Evolutionary conservation across 1,140 invertebrate species (phyloP).

Genomic region (Calephelis nemesis): DNA sequence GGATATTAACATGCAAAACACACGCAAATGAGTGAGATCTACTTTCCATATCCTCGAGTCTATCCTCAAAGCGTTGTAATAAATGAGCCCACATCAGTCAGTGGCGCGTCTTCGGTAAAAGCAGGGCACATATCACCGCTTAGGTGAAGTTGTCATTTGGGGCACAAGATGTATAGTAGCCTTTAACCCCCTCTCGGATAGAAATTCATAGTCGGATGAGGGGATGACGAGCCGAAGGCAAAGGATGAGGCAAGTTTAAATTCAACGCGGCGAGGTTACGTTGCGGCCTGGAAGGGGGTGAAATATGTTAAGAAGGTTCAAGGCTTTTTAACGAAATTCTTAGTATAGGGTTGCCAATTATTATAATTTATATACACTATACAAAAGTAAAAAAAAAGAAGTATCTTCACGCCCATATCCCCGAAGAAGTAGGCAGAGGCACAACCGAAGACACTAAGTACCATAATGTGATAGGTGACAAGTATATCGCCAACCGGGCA

Average conservation of each 20-base stretch:
- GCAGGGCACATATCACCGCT: not conserved
- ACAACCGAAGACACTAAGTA: too few species aligned
- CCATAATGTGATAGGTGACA: too few species aligned
- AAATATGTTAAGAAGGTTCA: slow-evolving; percentile 5
- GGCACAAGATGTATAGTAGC: not conserved
- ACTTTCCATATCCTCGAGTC: slow-evolving; percentile 1
- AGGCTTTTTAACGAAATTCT: slow-evolving; percentile 1
- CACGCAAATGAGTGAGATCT: not conserved
- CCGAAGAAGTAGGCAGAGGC: too few species aligned
- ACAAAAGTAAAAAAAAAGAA: too few species aligned
- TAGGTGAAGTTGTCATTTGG: slow-evolving; percentile 7
- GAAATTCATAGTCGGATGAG: slow-evolving; percentile 4
- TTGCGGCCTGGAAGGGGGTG: not conserved
- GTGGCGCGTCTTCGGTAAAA: not conserved
- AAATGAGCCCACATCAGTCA: not conserved
- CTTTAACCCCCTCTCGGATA: slow-evolving; percentile 2
- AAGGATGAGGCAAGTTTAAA: slow-evolving; percentile 9
- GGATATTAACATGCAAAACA: not conserved
- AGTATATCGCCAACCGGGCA: too few species aligned
- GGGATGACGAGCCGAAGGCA: not conserved
- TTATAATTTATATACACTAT: not conserved
- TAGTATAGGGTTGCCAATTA: not conserved
- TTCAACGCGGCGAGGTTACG: slow-evolving; percentile 1
- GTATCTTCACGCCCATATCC: too few species aligned
- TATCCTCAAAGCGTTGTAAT: not conserved